phyloP scores from a whole-genome alignment of 2,797 vertebrate species.

The Pelodytes ibericus region DNA sequence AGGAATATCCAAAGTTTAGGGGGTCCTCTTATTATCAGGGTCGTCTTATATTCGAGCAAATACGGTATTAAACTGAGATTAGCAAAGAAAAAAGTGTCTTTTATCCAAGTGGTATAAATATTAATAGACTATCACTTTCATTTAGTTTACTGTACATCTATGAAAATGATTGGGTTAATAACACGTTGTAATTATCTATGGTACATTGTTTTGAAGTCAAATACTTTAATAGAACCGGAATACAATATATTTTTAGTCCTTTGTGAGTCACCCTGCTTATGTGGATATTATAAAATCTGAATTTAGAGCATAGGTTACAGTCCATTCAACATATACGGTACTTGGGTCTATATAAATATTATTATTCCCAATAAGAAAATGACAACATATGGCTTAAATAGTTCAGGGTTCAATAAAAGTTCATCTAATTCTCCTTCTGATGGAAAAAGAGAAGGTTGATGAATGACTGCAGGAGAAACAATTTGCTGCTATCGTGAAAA shows the following conservation, averaged over 20 bases:
- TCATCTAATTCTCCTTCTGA: conserved; percentile 30
- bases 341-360: conserved; percentile 13
- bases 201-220: conserved; percentile 33
- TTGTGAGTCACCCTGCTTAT: conserved; percentile 28
- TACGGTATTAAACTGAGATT: no score
- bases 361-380: conserved; percentile 28
- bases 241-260: conserved; percentile 25
- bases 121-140: background rate
- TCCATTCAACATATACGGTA: conserved; percentile 13
- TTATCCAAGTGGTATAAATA: no score
- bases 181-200: conserved; percentile 28
- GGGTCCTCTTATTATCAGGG: no score
- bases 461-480: conserved; percentile 9
- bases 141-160: background rate
- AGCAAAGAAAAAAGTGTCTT: no score
- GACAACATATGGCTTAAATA: conserved; percentile 31
- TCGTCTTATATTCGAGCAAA: no score
- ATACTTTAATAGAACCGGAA: conserved; percentile 11
- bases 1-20: no score
- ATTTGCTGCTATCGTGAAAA: conserved; percentile 26
- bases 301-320: background rate
- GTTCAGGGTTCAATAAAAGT: conserved; percentile 41
- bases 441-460: conserved; percentile 34
- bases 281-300: conserved; percentile 39
- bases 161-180: conserved; percentile 11